Evolutionary conservation across 2,797 vertebrate species (phyloP), one percentile per base, ranked within the genome.

Genomic region (Bovichtus diacanthus): DNA sequence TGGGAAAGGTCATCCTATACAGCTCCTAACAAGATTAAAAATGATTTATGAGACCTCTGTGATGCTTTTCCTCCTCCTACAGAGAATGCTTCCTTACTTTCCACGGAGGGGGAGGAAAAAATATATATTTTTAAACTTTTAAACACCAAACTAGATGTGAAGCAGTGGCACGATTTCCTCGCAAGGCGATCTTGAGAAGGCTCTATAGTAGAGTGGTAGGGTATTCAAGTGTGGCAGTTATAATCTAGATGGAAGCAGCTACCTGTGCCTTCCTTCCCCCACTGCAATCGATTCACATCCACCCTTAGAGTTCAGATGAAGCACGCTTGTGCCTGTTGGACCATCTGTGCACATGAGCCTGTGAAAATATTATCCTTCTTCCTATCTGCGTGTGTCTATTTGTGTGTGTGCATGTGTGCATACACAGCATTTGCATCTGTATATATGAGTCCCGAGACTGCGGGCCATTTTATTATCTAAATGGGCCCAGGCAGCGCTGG

Each of bases 1-100:
- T 9, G 21, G 66, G 77, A 94, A 95, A 95, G 94, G 94, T 95
- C 94, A 94, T 79, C 74, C 76, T 78, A 85, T 89, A 91, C 86
- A 85, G 82, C 84, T 90, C 69, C 92, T 92, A 94, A 94, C 93
- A 93, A 92, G 93, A 95, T 93, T 90, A 93, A 93, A 93, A 93
- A 93, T 94, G 92, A 93, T 94, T 90, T 90, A 91, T 82, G 78
- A 78, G 84, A 80, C 78, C 69, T 62, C 74, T 4, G 81, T 75
- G 84, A 83, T 87, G 85, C 83, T 72, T 90, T 87, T 87, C 84
- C 86, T 87, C 82, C 81, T 84, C 64, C 84, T 58, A 39, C 72
- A 75, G 64, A 85, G 70, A 73, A 76, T 36, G 43, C 13, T 41
- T 62, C 50, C 58, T 64, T 44, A 36, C 72, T 55, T 65, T 15